phyloP scores from a whole-genome alignment of 2,797 vertebrate genomes.

The Poecilia velifera region DNA sequence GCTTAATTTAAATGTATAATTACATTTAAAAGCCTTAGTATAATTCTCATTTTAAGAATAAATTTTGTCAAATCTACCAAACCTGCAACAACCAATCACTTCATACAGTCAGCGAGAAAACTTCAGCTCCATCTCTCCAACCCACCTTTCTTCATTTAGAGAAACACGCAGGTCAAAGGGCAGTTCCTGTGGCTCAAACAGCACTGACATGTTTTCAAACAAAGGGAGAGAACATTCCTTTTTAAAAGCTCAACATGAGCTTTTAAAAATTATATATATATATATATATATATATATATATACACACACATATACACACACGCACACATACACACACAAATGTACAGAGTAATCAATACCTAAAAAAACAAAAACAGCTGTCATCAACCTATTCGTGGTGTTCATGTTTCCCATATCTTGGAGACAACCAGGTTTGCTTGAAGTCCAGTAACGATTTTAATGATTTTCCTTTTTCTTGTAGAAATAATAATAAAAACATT shows the following conservation, averaged over 20 bases:
- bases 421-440: not conserved
- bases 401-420: not conserved
- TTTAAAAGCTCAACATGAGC: not conserved
- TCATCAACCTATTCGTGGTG: not conserved
- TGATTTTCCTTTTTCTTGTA: not conserved
- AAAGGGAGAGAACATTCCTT: not conserved
- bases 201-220: not conserved
- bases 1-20: not conserved
- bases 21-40: not conserved
- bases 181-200: not conserved
- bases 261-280: not conserved
- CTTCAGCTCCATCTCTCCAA: not conserved
- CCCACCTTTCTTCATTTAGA: not conserved
- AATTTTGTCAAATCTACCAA: not conserved
- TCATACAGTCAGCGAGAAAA: not conserved
- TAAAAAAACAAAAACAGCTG: too few species aligned
- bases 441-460: not conserved
- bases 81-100: not conserved
- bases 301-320: too few species aligned
- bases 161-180: slow-evolving; percentile 12
- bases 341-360: too few species aligned
- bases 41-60: not conserved
- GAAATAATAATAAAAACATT: not conserved
- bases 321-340: not conserved
- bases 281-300: not conserved